phyloP scores from a whole-genome alignment of 2,797 vertebrate species.

The Sebastes jordani region DNA sequence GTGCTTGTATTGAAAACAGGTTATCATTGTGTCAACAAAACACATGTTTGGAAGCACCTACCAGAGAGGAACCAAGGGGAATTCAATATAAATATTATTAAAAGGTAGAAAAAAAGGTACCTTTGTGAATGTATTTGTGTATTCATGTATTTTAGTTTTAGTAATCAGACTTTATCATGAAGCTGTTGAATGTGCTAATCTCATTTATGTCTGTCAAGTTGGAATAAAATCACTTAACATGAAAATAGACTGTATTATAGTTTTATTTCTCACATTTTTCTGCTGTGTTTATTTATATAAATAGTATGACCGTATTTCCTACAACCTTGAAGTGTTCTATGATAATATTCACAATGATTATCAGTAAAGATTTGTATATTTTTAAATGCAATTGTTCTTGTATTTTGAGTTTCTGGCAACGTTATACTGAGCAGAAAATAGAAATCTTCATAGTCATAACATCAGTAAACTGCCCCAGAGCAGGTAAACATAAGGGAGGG shows the following conservation, averaged over 20 bases:
- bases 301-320: background rate
- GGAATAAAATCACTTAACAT: background rate
- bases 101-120: background rate
- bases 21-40: constrained; percentile 48
- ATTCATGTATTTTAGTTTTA: background rate
- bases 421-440: background rate
- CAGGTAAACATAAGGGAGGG: constrained; percentile 46
- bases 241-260: background rate
- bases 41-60: background rate
- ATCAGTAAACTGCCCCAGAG: constrained; percentile 24
- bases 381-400: background rate
- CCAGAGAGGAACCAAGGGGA: background rate
- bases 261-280: background rate
- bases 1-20: constrained; percentile 49
- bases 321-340: background rate
- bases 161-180: background rate
- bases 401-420: background rate
- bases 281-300: background rate
- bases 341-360: background rate
- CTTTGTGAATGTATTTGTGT: background rate
- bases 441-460: background rate
- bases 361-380: background rate
- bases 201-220: background rate
- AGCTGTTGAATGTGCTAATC: background rate
- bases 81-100: background rate